Percentiles rank a stretch among this genome's conserved stretches.
These are phyloP conservation scores for Scomber colias DNA, from an alignment of 2,113 vertebrate genomes.

Conservation along the genomic window DNA sequence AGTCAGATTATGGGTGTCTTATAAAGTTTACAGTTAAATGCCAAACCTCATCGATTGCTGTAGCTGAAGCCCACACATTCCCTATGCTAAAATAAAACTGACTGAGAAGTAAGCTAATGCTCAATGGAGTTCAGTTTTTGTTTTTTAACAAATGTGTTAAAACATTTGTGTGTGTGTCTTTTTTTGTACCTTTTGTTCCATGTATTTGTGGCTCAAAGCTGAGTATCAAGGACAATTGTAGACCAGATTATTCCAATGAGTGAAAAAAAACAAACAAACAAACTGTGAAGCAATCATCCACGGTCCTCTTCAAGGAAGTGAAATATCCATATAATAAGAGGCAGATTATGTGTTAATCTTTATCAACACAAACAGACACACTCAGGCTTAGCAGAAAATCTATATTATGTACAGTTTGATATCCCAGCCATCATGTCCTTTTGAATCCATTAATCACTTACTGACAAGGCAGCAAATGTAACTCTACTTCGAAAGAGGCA, in stretches of 20 bases:
- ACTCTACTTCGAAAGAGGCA: constrained; percentile 56
- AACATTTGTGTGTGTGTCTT: constrained; percentile 31
- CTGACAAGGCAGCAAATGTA: constrained; percentile 68
- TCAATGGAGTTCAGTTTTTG: constrained; percentile 38
- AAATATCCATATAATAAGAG: constrained; percentile 75
- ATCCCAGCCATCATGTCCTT: constrained; percentile 76
- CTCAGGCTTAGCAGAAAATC: constrained; percentile 67
- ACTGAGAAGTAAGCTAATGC: constrained; percentile 38
- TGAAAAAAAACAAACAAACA: constrained; percentile 29
- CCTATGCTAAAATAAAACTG: constrained; percentile 60
- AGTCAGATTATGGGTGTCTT: constrained; percentile 74
- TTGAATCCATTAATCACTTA: constrained; percentile 80
- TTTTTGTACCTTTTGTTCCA: constrained; percentile 29
- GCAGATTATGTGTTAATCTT: constrained; percentile 75
- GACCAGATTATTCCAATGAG: constrained; percentile 67
- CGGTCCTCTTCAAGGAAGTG: constrained; percentile 60
- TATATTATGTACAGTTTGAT: constrained; percentile 74
- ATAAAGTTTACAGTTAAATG: constrained; percentile 81
- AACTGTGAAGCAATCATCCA: constrained; percentile 45
- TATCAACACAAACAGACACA: constrained; percentile 79
- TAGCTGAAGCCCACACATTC: constrained; percentile 46
- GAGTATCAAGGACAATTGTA: constrained; percentile 66
- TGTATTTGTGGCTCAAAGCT: constrained; percentile 39
- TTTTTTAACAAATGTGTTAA: constrained; percentile 55
- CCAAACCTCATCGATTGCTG: constrained; percentile 76